Evolutionary conservation across 2,888 invertebrate species (phyloP), one percentile per base, ranked within the genome.

Genomic region (Scaeva pyrastri): DNA sequence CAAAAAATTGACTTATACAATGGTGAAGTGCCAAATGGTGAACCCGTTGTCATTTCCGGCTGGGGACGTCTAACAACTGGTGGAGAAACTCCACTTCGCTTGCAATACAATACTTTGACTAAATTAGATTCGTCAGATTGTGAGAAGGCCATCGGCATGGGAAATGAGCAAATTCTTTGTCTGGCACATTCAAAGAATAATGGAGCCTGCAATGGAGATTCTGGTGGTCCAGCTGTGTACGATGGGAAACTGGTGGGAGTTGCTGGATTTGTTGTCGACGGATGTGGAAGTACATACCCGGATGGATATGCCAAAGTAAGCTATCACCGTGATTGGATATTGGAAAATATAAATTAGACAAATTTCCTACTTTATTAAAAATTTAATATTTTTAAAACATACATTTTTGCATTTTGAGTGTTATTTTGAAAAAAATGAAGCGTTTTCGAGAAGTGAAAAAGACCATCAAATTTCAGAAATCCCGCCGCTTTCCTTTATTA

Each of bases 151-250:
- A 90, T 90, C 19, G 91, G 90, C 14, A 90, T 87, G 71, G 91
- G 91, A 14, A 90, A 90, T n/a, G 81, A 85, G 0, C 90, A 90
- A 0, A 81, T 89, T 0, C 64, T 91, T 19, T 92, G 92, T 78
- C 87, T 92, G 71, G 43, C 82, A 14, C 90, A 90, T 48, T 74
- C 64, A 14, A 88, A 82, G 21, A 88, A 89, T 7, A 88, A 90
- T 79, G 92, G 92, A 21, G 89, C 90, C 19, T 91, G 91, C 58
- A 89, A 89, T 23, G 92, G 91, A 1, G 92, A 92, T 85, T 90
- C 90, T 10, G 68, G 68, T 39, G 68, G 68, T 2, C 68, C 68
- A 11, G 68, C 68, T 21, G 39, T 23, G n/a, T 68, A 68, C 16
- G 10, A 68, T 7, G 52, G 52, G 2, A 87, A 88, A 68, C 56